Evolutionary conservation across 2,797 vertebrate species (phyloP).

Genomic region (Notolabrus celidotus): DNA sequence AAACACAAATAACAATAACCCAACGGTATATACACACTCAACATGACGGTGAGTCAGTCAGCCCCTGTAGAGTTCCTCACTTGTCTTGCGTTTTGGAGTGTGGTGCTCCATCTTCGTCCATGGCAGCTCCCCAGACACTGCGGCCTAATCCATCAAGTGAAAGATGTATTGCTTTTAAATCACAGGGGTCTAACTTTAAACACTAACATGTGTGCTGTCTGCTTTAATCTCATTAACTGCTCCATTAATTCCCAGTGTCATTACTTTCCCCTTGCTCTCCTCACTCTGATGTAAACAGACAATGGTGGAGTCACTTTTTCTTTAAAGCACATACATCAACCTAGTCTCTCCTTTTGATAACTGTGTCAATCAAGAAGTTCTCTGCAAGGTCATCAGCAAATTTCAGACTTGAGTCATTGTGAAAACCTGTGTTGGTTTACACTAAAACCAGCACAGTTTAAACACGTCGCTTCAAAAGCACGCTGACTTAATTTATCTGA

Average conservation of each 20-base stretch:
- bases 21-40: too few relatives aligned
- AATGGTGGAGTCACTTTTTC: slow-evolving; percentile 47
- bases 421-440: slow-evolving; percentile 29
- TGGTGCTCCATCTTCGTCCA: slow-evolving; percentile 59
- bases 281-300: slow-evolving; percentile 68
- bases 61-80: slow-evolving; percentile 20
- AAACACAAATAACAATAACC: background rate
- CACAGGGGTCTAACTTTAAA: slow-evolving; percentile 68
- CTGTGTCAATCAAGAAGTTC: slow-evolving; percentile 36
- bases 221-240: slow-evolving; percentile 75
- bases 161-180: slow-evolving; percentile 79
- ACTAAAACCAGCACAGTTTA: slow-evolving; percentile 26
- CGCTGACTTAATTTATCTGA: slow-evolving; percentile 32
- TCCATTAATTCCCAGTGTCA: slow-evolving; percentile 73
- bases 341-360: slow-evolving; percentile 34
- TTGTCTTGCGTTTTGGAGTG: slow-evolving; percentile 39
- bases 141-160: slow-evolving; percentile 71
- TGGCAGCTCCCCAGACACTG: slow-evolving; percentile 55
- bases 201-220: slow-evolving; percentile 79
- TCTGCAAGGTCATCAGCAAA: slow-evolving; percentile 10
- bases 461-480: slow-evolving; percentile 23
- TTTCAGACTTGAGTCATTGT: background rate
- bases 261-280: slow-evolving; percentile 65
- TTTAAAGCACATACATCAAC: slow-evolving; percentile 22
- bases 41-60: slow-evolving; percentile 7